Base-by-base conservation (phyloP, 2,113 vertebrate species). In the Siniperca chuatsi region DNA sequence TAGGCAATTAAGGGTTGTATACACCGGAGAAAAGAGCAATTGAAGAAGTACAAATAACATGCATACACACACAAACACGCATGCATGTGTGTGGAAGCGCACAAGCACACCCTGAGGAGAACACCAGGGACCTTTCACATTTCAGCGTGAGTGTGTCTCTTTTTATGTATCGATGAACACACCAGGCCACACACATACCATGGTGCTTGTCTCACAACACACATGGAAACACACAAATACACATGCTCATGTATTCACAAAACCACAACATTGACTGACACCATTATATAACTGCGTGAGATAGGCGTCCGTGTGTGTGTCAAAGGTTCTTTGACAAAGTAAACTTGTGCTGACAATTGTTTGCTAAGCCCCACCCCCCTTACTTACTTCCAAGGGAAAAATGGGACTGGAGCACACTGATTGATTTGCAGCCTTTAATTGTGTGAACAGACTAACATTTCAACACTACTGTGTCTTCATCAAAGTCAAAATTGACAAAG, bases 81-180 rank as follows among this genome's bases (percentile, higher is more conserved):
- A 11, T 15, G 7, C 57, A 25, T 61, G 69, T 75, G 75, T 79
- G 46, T 44, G 1, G 12, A 54, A 64, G 71, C 46, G 9, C 67
- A 70, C 20, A 15, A 40, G 79, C 52, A n/a, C 71, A 68, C 69
- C 75, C 88, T 2, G 68, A 90, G 75, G 79, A 80, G 79, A 87
- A 48, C 87, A 77, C 75, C 37, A 2, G 20, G 82, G 89, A 81
- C 75, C 87, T 90, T 87, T 88, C 81, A 79, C 72, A 84, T 84
- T 86, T 71, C 85, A 87, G 84, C 76, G 71, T 78, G 89, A 83
- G 35, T 23, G 50, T 75, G 81, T 79, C 77, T 81, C 55, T 83
- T 61, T 91, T 82, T 60, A 73, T 88, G 82, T 92, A 87, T 87
- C 69, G 46, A 69, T 83, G 82, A 64, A 87, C 75, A 87, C 84